A percentile compares a stretch with the other conserved stretches of the same genome.
Evolutionary conservation across 1,140 invertebrate genomes (phyloP).

Genomic region (Pseudomyrmex concolor): DNA sequence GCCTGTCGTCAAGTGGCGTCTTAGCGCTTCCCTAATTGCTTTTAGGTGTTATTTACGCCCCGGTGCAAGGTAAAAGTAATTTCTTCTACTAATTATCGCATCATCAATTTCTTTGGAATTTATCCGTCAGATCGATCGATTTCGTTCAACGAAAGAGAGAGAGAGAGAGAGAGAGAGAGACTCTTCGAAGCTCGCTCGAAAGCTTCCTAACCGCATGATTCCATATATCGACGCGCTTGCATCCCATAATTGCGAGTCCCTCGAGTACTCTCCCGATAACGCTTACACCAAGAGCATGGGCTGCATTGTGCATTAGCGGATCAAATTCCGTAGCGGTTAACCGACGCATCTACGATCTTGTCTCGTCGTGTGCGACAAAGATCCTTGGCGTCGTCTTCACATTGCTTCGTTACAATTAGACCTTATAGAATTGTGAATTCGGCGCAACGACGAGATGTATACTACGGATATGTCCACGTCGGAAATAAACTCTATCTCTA

Average conservation of each 20-base stretch:
- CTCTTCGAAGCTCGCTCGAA: conserved; percentile 35
- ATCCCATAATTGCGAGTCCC: conserved; percentile 71
- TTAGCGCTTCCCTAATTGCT: not conserved
- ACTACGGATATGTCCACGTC: not conserved
- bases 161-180: not conserved
- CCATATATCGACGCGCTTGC: conserved; percentile 65
- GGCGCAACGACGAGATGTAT: not conserved
- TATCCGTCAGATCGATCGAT: conserved; percentile 1
- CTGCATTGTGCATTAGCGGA: conserved; percentile 67
- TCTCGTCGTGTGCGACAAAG: conserved; percentile 51
- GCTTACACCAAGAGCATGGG: conserved; percentile 57
- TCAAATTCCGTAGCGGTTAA: conserved; percentile 60
- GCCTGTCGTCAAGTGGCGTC: not conserved
- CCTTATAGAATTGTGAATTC: conserved; percentile 1
- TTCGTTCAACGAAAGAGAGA: conserved; percentile 24
- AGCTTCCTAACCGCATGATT: conserved; percentile 58
- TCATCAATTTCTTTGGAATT: not conserved
- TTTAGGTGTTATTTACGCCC: not conserved
- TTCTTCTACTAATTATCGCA: not conserved
- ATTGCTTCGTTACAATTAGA: conserved; percentile 49
- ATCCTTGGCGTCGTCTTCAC: conserved; percentile 44
- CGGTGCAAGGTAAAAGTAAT: not conserved
- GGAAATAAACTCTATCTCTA: not conserved
- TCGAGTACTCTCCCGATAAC: conserved; percentile 63
- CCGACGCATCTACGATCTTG: conserved; percentile 49